These are phyloP conservation scores for Sarcophaga caerulescens DNA, from an alignment of 2,888 invertebrate genomes.

Conservation along the genomic window DNA sequence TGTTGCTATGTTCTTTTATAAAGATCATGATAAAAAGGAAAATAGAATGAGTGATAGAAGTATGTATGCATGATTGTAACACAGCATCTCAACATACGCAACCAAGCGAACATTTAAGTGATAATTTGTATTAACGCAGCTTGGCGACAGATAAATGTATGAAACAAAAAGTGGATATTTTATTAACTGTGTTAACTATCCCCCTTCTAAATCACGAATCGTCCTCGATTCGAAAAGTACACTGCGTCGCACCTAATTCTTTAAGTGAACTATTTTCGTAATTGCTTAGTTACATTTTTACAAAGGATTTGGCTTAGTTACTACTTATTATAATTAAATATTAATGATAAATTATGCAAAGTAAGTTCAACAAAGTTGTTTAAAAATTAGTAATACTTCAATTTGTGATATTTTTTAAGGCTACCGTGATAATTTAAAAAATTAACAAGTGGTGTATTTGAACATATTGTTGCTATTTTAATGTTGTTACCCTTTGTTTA, in stretches of 20 bases:
- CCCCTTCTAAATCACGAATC: constrained; percentile 45
- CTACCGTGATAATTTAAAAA: constrained; percentile 9
- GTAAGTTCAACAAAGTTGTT: constrained; percentile 8
- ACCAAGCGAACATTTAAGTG: no score
- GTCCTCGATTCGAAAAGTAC: constrained; percentile 37
- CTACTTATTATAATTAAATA: constrained; percentile 15
- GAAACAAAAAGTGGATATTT: constrained; percentile 3
- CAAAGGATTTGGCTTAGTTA: constrained; percentile 30
- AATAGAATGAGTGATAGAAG: no score
- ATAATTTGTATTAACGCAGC: no score
- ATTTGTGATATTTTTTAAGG: background rate
- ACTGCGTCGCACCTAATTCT: constrained; percentile 2
- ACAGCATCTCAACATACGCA: no score
- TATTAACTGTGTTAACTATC: constrained; percentile 34
- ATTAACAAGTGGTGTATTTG: constrained; percentile 41
- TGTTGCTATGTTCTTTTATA: no score
- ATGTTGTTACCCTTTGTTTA: background rate
- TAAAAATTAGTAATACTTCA: constrained; percentile 12
- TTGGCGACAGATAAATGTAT: background rate
- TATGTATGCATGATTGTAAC: no score
- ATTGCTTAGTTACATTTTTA: background rate
- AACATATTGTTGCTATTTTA: constrained; percentile 16
- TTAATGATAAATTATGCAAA: constrained; percentile 21
- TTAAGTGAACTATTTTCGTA: background rate
- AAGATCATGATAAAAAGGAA: no score